Evolutionary conservation across 2,888 invertebrate genomes (phyloP).

Genomic region (Lysandra bellargus): DNA sequence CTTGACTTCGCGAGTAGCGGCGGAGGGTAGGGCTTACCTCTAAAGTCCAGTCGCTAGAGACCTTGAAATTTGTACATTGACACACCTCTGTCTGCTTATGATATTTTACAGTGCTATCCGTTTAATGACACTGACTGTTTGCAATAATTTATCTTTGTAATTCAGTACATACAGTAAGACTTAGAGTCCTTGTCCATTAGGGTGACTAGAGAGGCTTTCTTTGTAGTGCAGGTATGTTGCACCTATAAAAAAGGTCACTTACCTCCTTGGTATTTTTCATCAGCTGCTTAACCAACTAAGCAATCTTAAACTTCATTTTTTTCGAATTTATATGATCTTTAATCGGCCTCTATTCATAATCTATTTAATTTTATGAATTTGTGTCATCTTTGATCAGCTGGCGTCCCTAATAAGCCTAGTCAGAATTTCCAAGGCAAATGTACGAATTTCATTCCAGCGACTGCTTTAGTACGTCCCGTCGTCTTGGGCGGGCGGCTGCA

Average conservation of each 20-base stretch:
- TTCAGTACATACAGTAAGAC: background rate
- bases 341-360: too few species aligned
- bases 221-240: background rate
- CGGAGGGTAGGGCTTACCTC: conserved; percentile 18
- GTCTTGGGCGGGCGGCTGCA: conserved; percentile 83
- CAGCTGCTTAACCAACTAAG: background rate
- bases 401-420: background rate
- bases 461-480: conserved; percentile 61
- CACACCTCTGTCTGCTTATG: background rate
- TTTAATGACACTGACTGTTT: background rate
- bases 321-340: too few species aligned
- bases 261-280: background rate
- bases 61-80: background rate
- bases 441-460: background rate
- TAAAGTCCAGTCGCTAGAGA: background rate
- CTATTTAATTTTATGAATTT: background rate
- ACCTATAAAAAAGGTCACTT: background rate
- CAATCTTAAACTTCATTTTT: background rate
- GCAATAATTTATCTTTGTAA: too few species aligned
- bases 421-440: background rate
- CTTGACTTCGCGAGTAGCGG: conserved; percentile 3
- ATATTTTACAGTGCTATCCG: background rate
- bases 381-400: background rate
- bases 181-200: background rate
- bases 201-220: background rate